Percentiles rank a stretch among this genome's conserved stretches.
Conservation (phyloP, 2,113 vertebrate species). For the Numenius arquata region DNA sequence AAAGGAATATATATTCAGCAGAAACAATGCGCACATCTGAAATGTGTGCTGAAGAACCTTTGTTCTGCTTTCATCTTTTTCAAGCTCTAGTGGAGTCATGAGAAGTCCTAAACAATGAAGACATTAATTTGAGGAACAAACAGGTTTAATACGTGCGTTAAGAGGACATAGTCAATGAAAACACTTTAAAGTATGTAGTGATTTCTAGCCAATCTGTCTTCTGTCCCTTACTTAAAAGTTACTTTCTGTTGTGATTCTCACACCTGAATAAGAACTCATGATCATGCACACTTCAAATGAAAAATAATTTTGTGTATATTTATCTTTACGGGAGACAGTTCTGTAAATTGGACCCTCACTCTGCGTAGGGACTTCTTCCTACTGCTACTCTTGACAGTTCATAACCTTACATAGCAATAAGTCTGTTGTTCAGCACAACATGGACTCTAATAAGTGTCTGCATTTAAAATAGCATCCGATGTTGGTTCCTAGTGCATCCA, state of each 20-base stretch:
- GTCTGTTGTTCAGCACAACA: rapidly evolving
- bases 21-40: neutral
- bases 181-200: neutral
- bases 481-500: neutral
- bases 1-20: neutral
- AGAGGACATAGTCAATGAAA: neutral
- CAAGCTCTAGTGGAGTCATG: neutral
- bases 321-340: neutral
- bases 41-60: slow-evolving; percentile 9
- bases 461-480: neutral
- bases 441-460: neutral
- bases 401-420: neutral
- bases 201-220: neutral
- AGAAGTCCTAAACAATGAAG: neutral
- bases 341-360: neutral
- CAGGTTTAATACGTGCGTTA: neutral
- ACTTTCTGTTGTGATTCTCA: neutral
- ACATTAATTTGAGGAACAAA: neutral
- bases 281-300: neutral
- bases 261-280: neutral
- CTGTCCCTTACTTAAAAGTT: neutral
- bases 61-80: slow-evolving; percentile 27
- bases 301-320: neutral
- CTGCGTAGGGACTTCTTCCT: neutral
- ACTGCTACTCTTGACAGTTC: neutral